Percentiles rank a stretch among this genome's conserved stretches.
phyloP scores from a whole-genome alignment of 1,140 invertebrate species.

The Pseudomyrmex flavicornis region DNA sequence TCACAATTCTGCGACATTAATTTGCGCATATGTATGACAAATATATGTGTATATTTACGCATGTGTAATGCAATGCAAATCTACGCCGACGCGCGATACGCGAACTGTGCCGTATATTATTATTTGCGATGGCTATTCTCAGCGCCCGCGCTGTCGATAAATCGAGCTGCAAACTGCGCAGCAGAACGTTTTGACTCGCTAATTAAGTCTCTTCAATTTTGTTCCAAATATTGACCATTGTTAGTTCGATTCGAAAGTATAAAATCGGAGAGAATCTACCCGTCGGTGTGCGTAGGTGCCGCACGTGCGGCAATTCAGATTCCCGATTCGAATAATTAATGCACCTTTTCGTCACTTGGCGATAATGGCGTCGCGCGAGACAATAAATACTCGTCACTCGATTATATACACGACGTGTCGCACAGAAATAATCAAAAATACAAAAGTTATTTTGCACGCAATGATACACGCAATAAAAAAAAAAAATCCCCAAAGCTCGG shows the following conservation, averaged over 20 bases:
- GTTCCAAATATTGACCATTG: conserved; percentile 71
- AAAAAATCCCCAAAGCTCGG: no score
- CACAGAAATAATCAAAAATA: conserved; percentile 8
- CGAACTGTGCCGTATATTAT: conserved; percentile 33
- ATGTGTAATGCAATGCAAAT: background rate
- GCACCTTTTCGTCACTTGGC: conserved; percentile 28
- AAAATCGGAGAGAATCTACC: conserved; percentile 32
- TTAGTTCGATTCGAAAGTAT: conserved; percentile 43
- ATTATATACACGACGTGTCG: conserved; percentile 19
- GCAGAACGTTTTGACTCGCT: conserved; percentile 62
- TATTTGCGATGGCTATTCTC: conserved; percentile 54
- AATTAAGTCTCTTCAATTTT: conserved; percentile 75
- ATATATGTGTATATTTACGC: background rate
- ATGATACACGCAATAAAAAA: no score
- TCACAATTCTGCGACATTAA: background rate
- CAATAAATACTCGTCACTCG: conserved; percentile 10
- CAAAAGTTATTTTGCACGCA: no score
- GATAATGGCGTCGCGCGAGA: conserved; percentile 1
- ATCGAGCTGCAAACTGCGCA: conserved; percentile 66
- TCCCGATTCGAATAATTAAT: conserved; percentile 49
- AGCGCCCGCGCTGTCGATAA: conserved; percentile 36
- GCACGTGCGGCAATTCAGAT: background rate
- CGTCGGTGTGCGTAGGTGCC: background rate
- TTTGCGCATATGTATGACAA: no score
- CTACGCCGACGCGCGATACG: no score